phyloP scores from a whole-genome alignment of 2,797 vertebrate species.

The Allobates femoralis region DNA sequence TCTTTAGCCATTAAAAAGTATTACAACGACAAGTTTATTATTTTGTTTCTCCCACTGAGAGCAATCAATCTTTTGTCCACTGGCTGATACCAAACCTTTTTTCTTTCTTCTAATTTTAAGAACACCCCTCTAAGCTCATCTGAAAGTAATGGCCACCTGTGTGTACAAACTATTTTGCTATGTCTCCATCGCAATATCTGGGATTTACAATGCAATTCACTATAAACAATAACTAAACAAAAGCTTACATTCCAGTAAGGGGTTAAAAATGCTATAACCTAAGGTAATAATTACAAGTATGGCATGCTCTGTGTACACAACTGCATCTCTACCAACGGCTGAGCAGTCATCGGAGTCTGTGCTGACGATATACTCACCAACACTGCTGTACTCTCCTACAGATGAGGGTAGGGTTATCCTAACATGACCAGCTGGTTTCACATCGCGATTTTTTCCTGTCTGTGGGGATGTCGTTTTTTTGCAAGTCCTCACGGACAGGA shows the following conservation, averaged over 20 bases:
- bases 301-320: constrained; percentile 1
- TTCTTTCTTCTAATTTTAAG: too few species aligned
- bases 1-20: too few species aligned
- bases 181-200: neutral
- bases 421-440: too few species aligned
- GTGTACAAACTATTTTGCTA: neutral
- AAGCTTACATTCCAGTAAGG: neutral
- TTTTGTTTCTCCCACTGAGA: too few species aligned
- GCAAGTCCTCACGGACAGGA: too few species aligned
- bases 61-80: too few species aligned
- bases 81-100: too few species aligned
- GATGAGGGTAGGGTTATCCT: too few species aligned
- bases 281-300: neutral
- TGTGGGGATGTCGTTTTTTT: too few species aligned
- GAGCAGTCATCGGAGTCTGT: neutral
- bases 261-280: neutral
- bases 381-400: too few species aligned
- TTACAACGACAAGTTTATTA: too few species aligned
- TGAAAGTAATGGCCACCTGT: neutral
- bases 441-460: too few species aligned
- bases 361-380: neutral
- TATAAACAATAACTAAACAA: neutral
- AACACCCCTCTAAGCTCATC: neutral
- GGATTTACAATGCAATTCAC: neutral
- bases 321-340: constrained; percentile 12